Conservation (phyloP, 2,113 vertebrate species). For the Apodemus speciosus region DNA sequence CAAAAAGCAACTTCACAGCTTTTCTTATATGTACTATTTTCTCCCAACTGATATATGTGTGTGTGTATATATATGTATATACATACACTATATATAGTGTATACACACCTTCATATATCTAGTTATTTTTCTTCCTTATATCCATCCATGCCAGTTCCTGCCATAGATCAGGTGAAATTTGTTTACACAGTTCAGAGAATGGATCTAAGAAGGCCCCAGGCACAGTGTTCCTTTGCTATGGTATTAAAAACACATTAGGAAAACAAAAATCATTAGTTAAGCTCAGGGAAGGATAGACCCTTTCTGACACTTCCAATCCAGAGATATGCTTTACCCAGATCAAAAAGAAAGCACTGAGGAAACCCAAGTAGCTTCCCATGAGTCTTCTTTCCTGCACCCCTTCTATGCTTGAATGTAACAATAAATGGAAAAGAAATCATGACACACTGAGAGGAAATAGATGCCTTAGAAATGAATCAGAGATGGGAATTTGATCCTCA, state of each 20-base stretch:
- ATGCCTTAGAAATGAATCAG: background rate
- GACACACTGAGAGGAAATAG: background rate
- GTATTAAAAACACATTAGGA: background rate
- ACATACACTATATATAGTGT: background rate
- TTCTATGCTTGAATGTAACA: constrained; percentile 8
- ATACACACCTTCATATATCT: background rate
- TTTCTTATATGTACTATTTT: constrained; percentile 2
- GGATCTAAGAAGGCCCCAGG: too few species aligned
- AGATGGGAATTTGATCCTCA: background rate
- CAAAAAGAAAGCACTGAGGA: constrained; percentile 24
- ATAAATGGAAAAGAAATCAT: background rate
- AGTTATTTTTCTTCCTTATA: background rate
- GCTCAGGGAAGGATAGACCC: background rate
- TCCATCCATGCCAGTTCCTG: background rate
- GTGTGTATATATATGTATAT: background rate
- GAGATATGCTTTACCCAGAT: background rate
- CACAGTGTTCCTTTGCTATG: background rate
- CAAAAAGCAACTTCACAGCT: background rate
- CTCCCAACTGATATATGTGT: background rate
- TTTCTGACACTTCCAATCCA: background rate
- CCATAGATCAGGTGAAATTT: background rate
- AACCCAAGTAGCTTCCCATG: background rate
- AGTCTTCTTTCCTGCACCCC: background rate
- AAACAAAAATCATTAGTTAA: constrained; percentile 18
- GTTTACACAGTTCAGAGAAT: constrained; percentile 3